phyloP scores from a whole-genome alignment of 1,140 invertebrate genomes.

The Chrysomallon squamiferum region DNA sequence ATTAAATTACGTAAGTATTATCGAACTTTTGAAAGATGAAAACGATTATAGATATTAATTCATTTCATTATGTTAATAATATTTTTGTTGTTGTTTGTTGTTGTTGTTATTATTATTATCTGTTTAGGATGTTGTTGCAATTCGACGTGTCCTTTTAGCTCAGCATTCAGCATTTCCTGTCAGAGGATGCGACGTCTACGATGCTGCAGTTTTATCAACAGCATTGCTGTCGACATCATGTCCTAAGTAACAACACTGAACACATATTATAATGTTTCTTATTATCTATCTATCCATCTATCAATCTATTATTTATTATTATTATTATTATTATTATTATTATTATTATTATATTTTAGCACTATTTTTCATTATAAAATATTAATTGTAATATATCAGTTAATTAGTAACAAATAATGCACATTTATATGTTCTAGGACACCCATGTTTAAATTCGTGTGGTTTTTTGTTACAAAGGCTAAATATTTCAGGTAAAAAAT shows the following conservation, averaged over 20 bases:
- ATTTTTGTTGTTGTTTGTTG: too few relatives aligned
- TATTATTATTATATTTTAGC: background rate
- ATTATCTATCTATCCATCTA: background rate
- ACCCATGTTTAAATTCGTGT: background rate
- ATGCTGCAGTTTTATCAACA: background rate
- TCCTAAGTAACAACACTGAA: background rate
- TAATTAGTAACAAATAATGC: background rate
- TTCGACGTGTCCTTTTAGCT: background rate
- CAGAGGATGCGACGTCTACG: background rate
- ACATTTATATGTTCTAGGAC: background rate
- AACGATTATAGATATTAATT: too few relatives aligned
- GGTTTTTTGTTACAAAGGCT: background rate
- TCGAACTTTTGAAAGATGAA: too few relatives aligned
- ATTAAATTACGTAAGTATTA: too few relatives aligned
- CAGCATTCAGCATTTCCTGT: background rate
- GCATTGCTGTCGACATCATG: background rate
- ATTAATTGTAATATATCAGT: background rate
- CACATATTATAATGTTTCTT: background rate
- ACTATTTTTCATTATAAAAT: background rate
- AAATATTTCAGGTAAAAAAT: background rate
- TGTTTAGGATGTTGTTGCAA: conserved; percentile 4
- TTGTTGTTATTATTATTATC: background rate
- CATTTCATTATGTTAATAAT: too few relatives aligned
- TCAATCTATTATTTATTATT: background rate
- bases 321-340: background rate